A percentile compares a stretch with the other conserved stretches of the same genome.
These are phyloP conservation scores for Elgaria multicarinata DNA, from an alignment of 2,113 vertebrate genomes.

Conservation along the genomic window DNA sequence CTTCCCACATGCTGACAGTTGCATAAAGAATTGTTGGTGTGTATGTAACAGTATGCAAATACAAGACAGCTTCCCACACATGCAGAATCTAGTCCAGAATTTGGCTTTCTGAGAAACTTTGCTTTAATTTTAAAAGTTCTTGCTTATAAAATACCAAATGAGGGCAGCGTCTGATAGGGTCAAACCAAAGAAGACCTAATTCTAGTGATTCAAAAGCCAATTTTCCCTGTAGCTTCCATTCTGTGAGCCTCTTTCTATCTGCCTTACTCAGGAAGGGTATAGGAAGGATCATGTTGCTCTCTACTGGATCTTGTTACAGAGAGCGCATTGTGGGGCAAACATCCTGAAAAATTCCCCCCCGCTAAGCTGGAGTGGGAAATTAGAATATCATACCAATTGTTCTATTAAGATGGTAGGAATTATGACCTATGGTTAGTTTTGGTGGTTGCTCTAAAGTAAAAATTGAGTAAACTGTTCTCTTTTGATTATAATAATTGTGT, in stretches of 20 bases:
- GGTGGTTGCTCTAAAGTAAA: background rate
- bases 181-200: background rate
- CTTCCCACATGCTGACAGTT: background rate
- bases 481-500: background rate
- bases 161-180: background rate
- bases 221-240: background rate
- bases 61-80: background rate
- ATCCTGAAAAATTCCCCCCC: background rate
- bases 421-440: background rate
- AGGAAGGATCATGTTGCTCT: background rate
- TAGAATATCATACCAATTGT: background rate
- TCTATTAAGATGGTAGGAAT: conserved; percentile 16
- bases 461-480: background rate
- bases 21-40: background rate
- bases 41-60: background rate
- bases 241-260: too few species aligned
- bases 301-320: background rate
- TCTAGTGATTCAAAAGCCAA: background rate
- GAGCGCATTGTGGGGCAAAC: background rate
- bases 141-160: background rate
- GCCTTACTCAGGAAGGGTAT: background rate
- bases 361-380: background rate
- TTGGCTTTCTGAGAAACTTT: background rate
- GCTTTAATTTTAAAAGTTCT: background rate
- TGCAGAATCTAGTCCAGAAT: background rate